Evolutionary conservation across 2,113 vertebrate genomes (phyloP).

Genomic region (Ceyx cyanopectus): DNA sequence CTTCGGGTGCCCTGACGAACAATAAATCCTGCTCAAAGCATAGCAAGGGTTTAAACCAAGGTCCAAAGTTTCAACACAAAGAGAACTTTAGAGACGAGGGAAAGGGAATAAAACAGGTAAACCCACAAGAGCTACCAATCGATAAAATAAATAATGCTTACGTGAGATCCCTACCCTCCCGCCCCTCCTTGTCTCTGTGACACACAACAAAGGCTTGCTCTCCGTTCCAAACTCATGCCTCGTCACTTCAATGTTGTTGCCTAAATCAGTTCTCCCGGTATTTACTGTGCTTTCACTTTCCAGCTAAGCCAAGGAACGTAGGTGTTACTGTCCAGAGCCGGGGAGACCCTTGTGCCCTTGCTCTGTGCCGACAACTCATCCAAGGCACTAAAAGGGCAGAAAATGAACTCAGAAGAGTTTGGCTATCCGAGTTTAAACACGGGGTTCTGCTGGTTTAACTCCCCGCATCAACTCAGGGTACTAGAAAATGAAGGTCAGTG

Average conservation of each 20-base stretch:
- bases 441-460: background rate
- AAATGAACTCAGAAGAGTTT: background rate
- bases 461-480: too few relatives aligned
- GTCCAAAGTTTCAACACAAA: slow-evolving; percentile 16
- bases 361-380: rapidly evolving
- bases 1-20: slow-evolving; percentile 55
- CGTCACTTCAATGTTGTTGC: background rate
- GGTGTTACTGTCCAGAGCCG: rapidly evolving
- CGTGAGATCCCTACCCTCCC: background rate
- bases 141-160: slow-evolving; percentile 1
- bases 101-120: slow-evolving; percentile 17
- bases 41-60: slow-evolving; percentile 38
- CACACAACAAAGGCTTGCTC: slow-evolving; percentile 2
- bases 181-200: rapidly evolving
- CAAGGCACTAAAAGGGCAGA: background rate
- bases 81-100: background rate
- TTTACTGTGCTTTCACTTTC: background rate
- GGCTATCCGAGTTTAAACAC: too few relatives aligned
- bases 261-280: background rate
- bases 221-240: background rate
- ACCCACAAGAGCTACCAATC: background rate
- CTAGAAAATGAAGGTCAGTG: background rate
- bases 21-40: slow-evolving; percentile 48
- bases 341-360: rapidly evolving
- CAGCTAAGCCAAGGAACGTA: background rate